phyloP scores from a whole-genome alignment of 2,888 invertebrate species.

The Holacanthella duospinosa region DNA sequence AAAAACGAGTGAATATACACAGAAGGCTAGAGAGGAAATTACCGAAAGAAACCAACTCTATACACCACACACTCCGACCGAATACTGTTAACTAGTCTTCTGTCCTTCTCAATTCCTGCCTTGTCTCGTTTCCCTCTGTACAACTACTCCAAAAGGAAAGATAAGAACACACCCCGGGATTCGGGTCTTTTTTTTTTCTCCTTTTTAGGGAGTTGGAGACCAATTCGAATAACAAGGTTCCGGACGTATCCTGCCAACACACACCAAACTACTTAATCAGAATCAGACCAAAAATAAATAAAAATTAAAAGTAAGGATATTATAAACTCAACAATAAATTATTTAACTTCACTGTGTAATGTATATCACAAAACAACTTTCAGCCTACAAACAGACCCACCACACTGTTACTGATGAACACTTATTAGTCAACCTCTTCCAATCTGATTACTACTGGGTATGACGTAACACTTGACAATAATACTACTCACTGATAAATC shows the following conservation, averaged over 20 bases:
- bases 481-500: too few species aligned
- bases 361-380: too few species aligned
- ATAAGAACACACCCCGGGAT: slow-evolving; percentile 5
- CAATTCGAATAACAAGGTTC: slow-evolving; percentile 3
- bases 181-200: neutral
- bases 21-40: neutral
- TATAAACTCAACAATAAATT: neutral
- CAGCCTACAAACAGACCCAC: too few species aligned
- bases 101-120: neutral
- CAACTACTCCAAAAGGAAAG: neutral
- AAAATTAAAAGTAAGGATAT: neutral
- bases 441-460: too few species aligned
- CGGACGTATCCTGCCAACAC: neutral
- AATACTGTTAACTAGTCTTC: neutral
- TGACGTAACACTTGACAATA: too few species aligned
- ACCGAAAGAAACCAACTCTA: neutral
- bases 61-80: neutral
- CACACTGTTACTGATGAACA: too few species aligned
- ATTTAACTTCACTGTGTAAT: too few species aligned
- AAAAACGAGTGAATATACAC: neutral
- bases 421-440: too few species aligned
- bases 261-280: neutral
- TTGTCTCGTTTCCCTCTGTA: neutral
- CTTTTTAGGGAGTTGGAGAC: slow-evolving; percentile 1
- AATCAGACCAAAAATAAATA: neutral